Conservation (phyloP, 2,888 invertebrate species). For the Acleris holmiana region DNA sequence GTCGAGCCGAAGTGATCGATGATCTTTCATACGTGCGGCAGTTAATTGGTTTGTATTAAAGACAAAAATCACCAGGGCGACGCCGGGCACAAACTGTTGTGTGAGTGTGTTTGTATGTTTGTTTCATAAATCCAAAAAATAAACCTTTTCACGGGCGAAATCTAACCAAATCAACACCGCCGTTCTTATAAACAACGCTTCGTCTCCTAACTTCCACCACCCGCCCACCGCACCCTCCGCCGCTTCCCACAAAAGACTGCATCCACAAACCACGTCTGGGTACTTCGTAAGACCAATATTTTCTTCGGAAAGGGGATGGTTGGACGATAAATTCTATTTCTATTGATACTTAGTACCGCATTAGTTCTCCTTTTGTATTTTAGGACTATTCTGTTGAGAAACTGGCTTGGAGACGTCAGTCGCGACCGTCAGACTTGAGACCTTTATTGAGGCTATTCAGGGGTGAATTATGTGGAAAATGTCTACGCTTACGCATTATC, state of each 20-base stretch:
- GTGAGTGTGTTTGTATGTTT: too few species aligned
- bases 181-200: slow-evolving; percentile 29
- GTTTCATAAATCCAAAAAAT: too few species aligned
- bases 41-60: too few species aligned
- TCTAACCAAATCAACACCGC: too few species aligned
- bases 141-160: too few species aligned
- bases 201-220: slow-evolving; percentile 41
- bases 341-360: slow-evolving; percentile 81
- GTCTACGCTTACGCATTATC: slow-evolving; percentile 9
- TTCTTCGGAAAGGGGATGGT: slow-evolving; percentile 75
- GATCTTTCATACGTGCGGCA: too few species aligned
- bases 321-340: slow-evolving; percentile 76
- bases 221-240: slow-evolving; percentile 42
- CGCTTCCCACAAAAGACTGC: slow-evolving; percentile 67
- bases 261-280: slow-evolving; percentile 77
- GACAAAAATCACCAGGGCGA: too few species aligned
- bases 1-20: too few species aligned
- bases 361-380: slow-evolving; percentile 78
- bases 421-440: slow-evolving; percentile 13
- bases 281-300: slow-evolving; percentile 82
- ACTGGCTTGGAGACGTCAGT: slow-evolving; percentile 58
- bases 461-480: slow-evolving; percentile 31
- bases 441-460: slow-evolving; percentile 32
- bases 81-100: too few species aligned
- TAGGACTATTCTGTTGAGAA: slow-evolving; percentile 70